Conservation (phyloP, 1,140 invertebrate genomes). For the Neelides sp. region DNA sequence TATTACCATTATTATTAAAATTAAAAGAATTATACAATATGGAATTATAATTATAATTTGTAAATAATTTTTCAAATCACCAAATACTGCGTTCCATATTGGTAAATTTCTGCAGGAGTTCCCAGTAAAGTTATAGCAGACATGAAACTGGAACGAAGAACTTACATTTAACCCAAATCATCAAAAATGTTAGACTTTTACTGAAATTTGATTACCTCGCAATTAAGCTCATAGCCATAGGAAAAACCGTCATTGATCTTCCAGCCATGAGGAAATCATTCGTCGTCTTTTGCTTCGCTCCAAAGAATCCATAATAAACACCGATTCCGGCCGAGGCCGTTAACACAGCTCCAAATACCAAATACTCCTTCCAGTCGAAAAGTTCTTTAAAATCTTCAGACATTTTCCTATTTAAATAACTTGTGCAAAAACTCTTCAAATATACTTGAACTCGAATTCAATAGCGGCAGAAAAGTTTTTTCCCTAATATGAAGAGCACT, state of each 20-base stretch:
- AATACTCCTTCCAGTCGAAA: constrained; percentile 31
- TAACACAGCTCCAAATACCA: constrained; percentile 33
- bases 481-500: no score
- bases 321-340: constrained; percentile 36
- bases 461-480: no score
- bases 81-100: constrained; percentile 37
- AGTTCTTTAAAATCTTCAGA: constrained; percentile 10
- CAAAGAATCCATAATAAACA: constrained; percentile 38
- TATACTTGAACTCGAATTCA: no score
- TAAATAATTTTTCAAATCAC: no score
- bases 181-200: no score
- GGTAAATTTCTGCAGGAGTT: constrained; percentile 40
- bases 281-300: constrained; percentile 36
- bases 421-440: no score
- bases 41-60: no score
- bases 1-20: no score
- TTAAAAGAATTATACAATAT: no score
- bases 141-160: constrained; percentile 39
- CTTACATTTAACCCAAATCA: no score
- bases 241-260: constrained; percentile 37
- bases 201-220: constrained; percentile 41
- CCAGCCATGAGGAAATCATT: constrained; percentile 38
- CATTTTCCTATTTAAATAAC: no score
- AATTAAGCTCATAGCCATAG: constrained; percentile 62
- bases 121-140: constrained; percentile 46